These are phyloP conservation scores for Drosophila sproati DNA, from an alignment of 1,140 invertebrate genomes.

Conservation along the genomic window DNA sequence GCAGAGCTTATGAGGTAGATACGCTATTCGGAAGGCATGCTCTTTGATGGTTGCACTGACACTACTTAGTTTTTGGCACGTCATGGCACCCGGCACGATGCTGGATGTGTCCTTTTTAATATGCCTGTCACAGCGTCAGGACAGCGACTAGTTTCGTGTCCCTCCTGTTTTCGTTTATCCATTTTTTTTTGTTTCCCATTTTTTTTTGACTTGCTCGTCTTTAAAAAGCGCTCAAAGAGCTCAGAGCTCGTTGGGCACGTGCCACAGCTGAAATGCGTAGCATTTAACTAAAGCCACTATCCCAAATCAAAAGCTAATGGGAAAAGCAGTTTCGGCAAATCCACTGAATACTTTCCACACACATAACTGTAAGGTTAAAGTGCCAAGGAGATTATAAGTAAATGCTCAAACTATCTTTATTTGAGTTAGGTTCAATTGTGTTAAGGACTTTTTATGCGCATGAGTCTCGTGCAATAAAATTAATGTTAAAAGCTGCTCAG, in stretches of 20 bases:
- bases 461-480: too few relatives aligned
- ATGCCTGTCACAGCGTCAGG: conserved; percentile 74
- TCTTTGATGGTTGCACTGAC: conserved; percentile 76
- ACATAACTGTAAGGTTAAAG: conserved; percentile 42
- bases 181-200: not conserved
- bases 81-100: conserved; percentile 59
- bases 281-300: conserved; percentile 77
- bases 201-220: conserved; percentile 29
- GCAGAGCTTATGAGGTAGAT: conserved; percentile 14
- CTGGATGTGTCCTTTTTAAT: conserved; percentile 75
- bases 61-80: conserved; percentile 82
- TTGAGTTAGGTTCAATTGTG: not conserved
- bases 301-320: conserved; percentile 80
- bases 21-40: conserved; percentile 43
- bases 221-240: conserved; percentile 65
- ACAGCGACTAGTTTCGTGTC: conserved; percentile 61
- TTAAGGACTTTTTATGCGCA: not conserved
- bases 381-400: conserved; percentile 8
- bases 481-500: not conserved
- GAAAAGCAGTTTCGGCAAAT: conserved; percentile 34
- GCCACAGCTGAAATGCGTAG: conserved; percentile 55
- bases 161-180: conserved; percentile 4
- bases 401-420: conserved; percentile 10
- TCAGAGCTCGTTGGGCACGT: conserved; percentile 61
- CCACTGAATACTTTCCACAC: conserved; percentile 14